Percentiles rank a stretch among this genome's conserved stretches.
phyloP scores from a whole-genome alignment of 2,797 vertebrate genomes.

The Phaenicophaeus curvirostris region DNA sequence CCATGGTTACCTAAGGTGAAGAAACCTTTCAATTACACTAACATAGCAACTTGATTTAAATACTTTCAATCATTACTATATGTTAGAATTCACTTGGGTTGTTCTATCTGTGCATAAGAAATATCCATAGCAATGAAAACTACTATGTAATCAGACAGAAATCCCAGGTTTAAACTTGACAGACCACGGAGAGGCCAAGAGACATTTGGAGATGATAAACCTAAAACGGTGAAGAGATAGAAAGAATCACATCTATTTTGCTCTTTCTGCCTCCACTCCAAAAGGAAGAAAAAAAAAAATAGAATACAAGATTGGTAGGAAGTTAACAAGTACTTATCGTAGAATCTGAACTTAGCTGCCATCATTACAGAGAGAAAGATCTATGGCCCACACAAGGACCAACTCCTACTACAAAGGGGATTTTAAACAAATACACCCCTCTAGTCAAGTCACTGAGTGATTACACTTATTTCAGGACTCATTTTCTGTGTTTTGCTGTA shows the following conservation, averaged over 20 bases:
- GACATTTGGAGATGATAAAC: background rate
- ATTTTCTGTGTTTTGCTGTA: background rate
- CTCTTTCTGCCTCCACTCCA: background rate
- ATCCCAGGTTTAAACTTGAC: background rate
- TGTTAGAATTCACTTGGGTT: background rate
- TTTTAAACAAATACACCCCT: constrained; percentile 23
- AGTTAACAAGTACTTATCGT: background rate
- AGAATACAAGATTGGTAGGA: background rate
- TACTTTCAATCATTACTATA: background rate
- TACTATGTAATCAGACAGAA: background rate
- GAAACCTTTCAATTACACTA: background rate
- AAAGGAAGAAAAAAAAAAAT: background rate
- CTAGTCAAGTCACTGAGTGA: background rate
- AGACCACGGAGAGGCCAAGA: background rate
- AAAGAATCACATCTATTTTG: background rate
- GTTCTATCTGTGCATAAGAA: background rate
- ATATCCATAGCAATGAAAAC: background rate
- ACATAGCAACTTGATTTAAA: background rate
- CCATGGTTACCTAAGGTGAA: background rate
- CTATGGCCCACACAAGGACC: constrained; percentile 15
- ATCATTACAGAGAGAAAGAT: background rate
- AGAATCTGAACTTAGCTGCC: constrained; percentile 11
- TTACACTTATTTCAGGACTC: background rate
- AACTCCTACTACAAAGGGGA: background rate
- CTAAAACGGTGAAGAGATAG: background rate